A percentile compares a stretch with the other conserved stretches of the same genome.
Evolutionary conservation across 1,140 invertebrate genomes (phyloP).

Genomic region (Tetramorium alpestre): DNA sequence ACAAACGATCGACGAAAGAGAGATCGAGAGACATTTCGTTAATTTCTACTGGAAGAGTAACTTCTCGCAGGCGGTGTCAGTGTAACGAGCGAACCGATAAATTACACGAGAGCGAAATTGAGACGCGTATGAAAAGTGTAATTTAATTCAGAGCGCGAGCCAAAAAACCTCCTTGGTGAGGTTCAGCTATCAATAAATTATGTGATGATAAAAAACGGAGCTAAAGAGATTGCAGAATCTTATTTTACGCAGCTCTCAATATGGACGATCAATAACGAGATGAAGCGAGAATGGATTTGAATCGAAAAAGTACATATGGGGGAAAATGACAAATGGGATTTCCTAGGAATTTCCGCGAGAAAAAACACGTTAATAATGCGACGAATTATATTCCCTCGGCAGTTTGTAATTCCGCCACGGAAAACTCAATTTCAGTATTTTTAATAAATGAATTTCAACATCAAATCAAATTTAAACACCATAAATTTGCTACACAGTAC

Average conservation of each 20-base stretch:
- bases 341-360: background rate
- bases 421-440: background rate
- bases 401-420: background rate
- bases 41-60: constrained; percentile 59
- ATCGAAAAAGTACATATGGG: background rate
- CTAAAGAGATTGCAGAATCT: background rate
- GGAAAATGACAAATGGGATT: background rate
- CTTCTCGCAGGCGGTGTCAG: constrained; percentile 27
- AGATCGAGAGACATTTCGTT: constrained; percentile 35
- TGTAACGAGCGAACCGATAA: constrained; percentile 46
- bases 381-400: background rate
- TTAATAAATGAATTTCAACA: background rate
- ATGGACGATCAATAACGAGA: background rate
- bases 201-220: background rate
- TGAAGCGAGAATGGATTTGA: background rate
- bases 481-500: background rate
- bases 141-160: constrained; percentile 44
- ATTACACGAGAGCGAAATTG: constrained; percentile 42
- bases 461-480: background rate
- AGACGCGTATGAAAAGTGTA: constrained; percentile 63
- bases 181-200: constrained; percentile 1
- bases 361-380: background rate
- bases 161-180: constrained; percentile 30
- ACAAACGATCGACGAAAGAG: constrained; percentile 36
- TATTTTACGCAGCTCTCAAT: background rate